These are phyloP conservation scores for Sipunculus nudus DNA, from an alignment of 2,888 invertebrate genomes.

Conservation along the genomic window DNA sequence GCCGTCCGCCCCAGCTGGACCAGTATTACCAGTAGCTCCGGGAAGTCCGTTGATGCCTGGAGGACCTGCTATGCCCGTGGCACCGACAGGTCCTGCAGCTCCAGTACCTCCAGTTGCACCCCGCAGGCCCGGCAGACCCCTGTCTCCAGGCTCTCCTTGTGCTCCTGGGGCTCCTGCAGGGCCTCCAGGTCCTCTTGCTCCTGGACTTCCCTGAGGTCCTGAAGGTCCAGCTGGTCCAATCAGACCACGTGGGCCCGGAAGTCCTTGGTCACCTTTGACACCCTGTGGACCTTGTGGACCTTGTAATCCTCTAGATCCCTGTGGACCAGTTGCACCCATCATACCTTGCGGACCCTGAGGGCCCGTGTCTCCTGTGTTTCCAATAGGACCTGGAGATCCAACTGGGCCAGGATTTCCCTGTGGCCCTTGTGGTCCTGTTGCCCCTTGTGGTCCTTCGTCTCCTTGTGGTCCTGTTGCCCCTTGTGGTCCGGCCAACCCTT, in stretches of 20 bases:
- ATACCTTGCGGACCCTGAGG: slow-evolving; percentile 8
- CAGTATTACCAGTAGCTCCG: slow-evolving; percentile 46
- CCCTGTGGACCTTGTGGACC: no score
- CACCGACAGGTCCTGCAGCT: slow-evolving; percentile 43
- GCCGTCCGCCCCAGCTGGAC: slow-evolving; percentile 44
- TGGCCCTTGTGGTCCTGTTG: slow-evolving; percentile 42
- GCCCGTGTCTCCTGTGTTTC: slow-evolving; percentile 10
- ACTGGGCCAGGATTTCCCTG: slow-evolving; percentile 34
- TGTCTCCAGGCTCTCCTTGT: no score
- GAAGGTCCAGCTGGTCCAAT: slow-evolving; percentile 5
- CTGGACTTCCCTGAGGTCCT: no score
- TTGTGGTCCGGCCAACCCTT: slow-evolving; percentile 46
- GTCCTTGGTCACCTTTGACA: slow-evolving; percentile 5
- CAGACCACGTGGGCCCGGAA: slow-evolving; percentile 8
- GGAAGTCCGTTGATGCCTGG: slow-evolving; percentile 45
- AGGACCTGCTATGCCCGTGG: slow-evolving; percentile 52
- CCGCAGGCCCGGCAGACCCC: slow-evolving; percentile 10
- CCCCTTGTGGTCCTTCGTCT: slow-evolving; percentile 51
- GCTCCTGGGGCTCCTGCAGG: slow-evolving; percentile 2
- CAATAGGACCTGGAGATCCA: slow-evolving; percentile 16
- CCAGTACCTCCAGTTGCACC: slow-evolving; percentile 43
- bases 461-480: slow-evolving; percentile 51
- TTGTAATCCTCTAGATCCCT: no score
- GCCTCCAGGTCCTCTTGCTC: slow-evolving; percentile 16
- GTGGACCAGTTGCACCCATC: no score